These are phyloP conservation scores for Crotophaga sulcirostris DNA, from an alignment of 2,113 vertebrate genomes.

Conservation along the genomic window DNA sequence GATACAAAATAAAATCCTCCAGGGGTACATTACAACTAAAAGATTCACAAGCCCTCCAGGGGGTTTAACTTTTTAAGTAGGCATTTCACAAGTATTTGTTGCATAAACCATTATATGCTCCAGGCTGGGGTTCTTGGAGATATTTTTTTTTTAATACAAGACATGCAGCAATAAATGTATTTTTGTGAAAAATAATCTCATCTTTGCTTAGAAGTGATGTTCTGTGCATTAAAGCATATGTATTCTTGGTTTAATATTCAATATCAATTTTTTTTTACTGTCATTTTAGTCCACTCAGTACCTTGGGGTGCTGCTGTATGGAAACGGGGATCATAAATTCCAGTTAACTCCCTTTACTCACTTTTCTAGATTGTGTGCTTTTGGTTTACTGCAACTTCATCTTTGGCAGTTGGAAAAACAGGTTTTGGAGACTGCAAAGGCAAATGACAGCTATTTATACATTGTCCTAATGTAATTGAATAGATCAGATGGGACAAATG, in stretches of 20 bases:
- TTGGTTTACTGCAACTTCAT: neutral
- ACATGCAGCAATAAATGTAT: neutral
- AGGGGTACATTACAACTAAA: constrained; percentile 41
- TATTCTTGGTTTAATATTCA: constrained; percentile 4
- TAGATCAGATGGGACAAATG: neutral
- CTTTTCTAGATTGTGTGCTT: neutral
- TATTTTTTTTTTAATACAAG: neutral
- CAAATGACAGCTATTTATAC: neutral
- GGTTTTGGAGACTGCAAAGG: neutral
- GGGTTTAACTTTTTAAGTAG: constrained; percentile 46
- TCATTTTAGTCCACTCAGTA: neutral
- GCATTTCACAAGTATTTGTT: constrained; percentile 55
- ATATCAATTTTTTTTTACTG: neutral
- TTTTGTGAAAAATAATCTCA: constrained; percentile 32
- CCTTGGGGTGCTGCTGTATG: neutral
- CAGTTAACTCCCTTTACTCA: neutral
- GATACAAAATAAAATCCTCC: constrained; percentile 56
- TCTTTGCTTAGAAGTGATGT: neutral
- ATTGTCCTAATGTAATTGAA: fast-evolving
- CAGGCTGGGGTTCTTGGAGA: constrained; percentile 14
- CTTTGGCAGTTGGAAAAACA: neutral
- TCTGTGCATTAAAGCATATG: neutral
- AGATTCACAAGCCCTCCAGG: constrained; percentile 47
- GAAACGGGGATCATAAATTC: neutral
- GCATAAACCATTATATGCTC: constrained; percentile 26